These are phyloP conservation scores for Horisme vitalbata DNA, from an alignment of 2,888 invertebrate species.

Conservation along the genomic window DNA sequence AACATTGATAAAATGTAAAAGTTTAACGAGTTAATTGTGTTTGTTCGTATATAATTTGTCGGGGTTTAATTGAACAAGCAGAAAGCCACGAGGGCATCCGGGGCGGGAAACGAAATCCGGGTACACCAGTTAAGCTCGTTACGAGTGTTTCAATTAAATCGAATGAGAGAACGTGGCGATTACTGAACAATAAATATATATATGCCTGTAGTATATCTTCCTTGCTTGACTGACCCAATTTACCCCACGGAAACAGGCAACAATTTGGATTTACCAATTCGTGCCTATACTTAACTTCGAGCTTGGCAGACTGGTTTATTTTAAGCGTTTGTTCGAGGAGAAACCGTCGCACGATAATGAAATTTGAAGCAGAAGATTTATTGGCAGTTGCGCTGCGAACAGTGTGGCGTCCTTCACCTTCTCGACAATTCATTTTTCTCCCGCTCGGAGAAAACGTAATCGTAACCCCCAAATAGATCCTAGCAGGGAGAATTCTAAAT, in stretches of 20 bases:
- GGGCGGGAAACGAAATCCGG: slow-evolving; percentile 43
- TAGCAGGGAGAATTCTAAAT: slow-evolving; percentile 37
- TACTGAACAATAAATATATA: slow-evolving; percentile 31
- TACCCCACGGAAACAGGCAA: slow-evolving; percentile 35
- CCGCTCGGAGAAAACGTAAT: slow-evolving; percentile 28
- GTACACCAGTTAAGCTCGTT: slow-evolving; percentile 46
- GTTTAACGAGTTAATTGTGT: slow-evolving; percentile 47
- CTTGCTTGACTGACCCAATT: slow-evolving; percentile 31
- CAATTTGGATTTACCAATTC: slow-evolving; percentile 17
- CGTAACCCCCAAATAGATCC: slow-evolving; percentile 24
- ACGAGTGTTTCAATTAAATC: slow-evolving; percentile 55
- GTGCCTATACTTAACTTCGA: slow-evolving; percentile 14
- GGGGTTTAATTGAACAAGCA: slow-evolving; percentile 49
- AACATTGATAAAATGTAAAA: slow-evolving; percentile 40
- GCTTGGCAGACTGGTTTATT: slow-evolving; percentile 24
- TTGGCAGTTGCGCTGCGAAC: slow-evolving; percentile 47
- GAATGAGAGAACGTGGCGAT: slow-evolving; percentile 43
- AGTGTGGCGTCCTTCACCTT: slow-evolving; percentile 50
- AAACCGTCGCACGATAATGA: slow-evolving; percentile 25
- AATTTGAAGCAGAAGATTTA: slow-evolving; percentile 33
- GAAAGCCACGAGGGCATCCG: slow-evolving; percentile 37
- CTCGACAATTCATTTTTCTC: slow-evolving; percentile 32
- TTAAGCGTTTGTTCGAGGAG: slow-evolving; percentile 17
- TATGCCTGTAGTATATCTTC: slow-evolving; percentile 28
- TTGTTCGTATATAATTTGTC: slow-evolving; percentile 46